A percentile compares a stretch with the other conserved stretches of the same genome.
phyloP scores from a whole-genome alignment of 1,140 invertebrate genomes.

The Orussus abietinus region DNA sequence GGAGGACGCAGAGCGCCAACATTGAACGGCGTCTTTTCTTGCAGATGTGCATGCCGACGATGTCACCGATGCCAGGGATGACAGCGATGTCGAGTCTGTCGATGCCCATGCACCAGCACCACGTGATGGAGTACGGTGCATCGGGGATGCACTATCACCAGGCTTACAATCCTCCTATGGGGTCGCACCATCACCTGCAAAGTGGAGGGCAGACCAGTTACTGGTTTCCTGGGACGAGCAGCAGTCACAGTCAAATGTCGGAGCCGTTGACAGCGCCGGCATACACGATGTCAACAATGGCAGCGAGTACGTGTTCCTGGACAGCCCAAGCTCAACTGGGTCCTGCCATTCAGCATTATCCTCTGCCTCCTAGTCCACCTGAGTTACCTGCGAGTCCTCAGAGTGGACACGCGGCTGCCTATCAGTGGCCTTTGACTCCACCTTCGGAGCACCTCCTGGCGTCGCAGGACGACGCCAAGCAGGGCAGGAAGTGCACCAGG shows the following conservation, averaged over 20 bases:
- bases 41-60: constrained; percentile 37
- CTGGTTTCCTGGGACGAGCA: constrained; percentile 24
- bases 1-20: no score
- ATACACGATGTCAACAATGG: constrained; percentile 28
- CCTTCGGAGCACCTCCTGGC: not conserved
- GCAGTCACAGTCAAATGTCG: constrained; percentile 21
- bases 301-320: constrained; percentile 24
- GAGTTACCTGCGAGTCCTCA: constrained; percentile 26
- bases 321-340: constrained; percentile 17
- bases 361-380: constrained; percentile 28
- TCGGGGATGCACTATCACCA: constrained; percentile 28
- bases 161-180: constrained; percentile 22
- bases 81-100: constrained; percentile 29
- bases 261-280: constrained; percentile 26
- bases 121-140: constrained; percentile 31
- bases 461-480: constrained; percentile 15
- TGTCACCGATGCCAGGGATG: constrained; percentile 36
- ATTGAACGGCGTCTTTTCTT: no score
- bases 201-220: constrained; percentile 21
- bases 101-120: constrained; percentile 30
- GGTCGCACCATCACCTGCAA: constrained; percentile 11
- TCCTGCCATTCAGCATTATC: constrained; percentile 30
- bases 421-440: no score
- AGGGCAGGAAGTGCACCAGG: constrained; percentile 50
- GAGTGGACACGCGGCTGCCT: constrained; percentile 42